Conservation (phyloP, 2,888 invertebrate genomes). For the Sesia bembeciformis region DNA sequence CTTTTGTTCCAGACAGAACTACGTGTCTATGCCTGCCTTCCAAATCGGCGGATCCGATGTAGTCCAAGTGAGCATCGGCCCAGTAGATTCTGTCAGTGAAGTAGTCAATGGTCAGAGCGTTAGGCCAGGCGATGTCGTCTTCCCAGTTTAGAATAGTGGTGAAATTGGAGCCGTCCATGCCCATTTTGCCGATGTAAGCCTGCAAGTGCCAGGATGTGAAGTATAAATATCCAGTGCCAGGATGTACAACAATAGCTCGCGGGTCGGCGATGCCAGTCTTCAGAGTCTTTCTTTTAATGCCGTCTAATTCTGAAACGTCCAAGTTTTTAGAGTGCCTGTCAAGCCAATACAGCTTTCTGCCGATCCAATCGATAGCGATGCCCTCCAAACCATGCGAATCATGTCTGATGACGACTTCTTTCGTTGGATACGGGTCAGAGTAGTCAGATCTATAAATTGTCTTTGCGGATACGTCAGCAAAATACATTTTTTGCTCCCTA, state of each 20-base stretch:
- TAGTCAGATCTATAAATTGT: constrained; percentile 88
- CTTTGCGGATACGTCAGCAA: constrained; percentile 96
- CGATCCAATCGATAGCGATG: constrained; percentile 97
- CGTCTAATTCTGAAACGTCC: constrained; percentile 95
- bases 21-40: constrained; percentile 91
- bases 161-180: constrained; percentile 96
- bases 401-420: constrained; percentile 90
- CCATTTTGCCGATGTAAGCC: constrained; percentile 96
- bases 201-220: constrained; percentile 97
- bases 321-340: constrained; percentile 96
- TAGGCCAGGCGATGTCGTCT: constrained; percentile 98
- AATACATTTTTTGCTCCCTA: constrained; percentile 89
- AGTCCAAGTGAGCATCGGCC: constrained; percentile 98
- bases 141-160: constrained; percentile 92
- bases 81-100: constrained; percentile 96
- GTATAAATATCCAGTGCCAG: constrained; percentile 93
- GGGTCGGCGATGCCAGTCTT: constrained; percentile 94
- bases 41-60: constrained; percentile 95
- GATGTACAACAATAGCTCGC: constrained; percentile 94
- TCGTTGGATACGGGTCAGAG: constrained; percentile 74
- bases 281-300: constrained; percentile 91
- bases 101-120: constrained; percentile 96
- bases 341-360: constrained; percentile 96
- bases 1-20: constrained; percentile 84
- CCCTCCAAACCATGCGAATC: constrained; percentile 98